Percentiles rank a stretch among this genome's conserved stretches.
Evolutionary conservation across 2,888 invertebrate genomes (phyloP).

Genomic region (Meandrusa payeni): DNA sequence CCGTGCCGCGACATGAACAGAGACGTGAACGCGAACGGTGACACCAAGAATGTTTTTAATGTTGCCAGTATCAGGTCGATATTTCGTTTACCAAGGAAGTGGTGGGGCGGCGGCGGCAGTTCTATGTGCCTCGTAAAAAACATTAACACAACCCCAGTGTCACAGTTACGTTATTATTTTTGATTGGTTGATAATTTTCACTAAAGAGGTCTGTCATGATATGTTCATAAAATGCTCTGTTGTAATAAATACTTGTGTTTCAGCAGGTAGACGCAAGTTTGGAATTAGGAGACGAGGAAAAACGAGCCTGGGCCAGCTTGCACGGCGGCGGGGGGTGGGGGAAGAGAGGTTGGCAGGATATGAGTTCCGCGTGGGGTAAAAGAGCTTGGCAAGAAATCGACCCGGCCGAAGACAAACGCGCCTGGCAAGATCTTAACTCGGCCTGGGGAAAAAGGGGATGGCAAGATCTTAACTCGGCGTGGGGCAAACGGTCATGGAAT

Average conservation of each 20-base stretch:
- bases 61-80: no score
- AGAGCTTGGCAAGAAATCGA: conserved; percentile 74
- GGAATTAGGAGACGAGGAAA: conserved; percentile 79
- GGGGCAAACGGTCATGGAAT: conserved; percentile 83
- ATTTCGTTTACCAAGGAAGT: no score
- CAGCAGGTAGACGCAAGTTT: conserved; percentile 63
- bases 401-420: conserved; percentile 81
- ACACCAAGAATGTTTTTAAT: no score
- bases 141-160: no score
- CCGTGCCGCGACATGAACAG: no score
- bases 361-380: conserved; percentile 77
- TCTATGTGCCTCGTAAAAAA: no score
- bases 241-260: conserved; percentile 1
- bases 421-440: conserved; percentile 78
- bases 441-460: conserved; percentile 83
- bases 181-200: no score
- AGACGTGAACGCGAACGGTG: no score
- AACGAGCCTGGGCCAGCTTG: conserved; percentile 82
- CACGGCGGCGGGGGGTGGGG: conserved; percentile 81
- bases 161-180: no score
- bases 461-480: conserved; percentile 72
- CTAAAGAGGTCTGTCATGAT: no score
- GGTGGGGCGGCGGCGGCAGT: no score
- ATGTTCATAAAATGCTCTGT: no score
- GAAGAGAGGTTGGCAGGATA: conserved; percentile 76